Evolutionary conservation across 2,888 invertebrate genomes (phyloP), one percentile per base, ranked within the genome.

Genomic region (Abrostola triplasia): DNA sequence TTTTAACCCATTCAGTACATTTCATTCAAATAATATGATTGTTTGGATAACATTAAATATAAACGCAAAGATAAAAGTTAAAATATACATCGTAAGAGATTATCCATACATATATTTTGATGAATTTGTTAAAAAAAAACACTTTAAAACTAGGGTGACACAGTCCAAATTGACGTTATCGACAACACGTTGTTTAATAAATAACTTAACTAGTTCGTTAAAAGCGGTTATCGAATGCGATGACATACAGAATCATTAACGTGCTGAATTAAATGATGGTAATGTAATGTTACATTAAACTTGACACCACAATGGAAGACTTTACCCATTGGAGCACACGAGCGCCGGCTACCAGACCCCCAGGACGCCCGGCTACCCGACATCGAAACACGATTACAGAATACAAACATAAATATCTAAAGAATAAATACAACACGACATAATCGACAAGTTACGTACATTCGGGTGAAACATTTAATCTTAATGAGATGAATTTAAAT

Each of bases 261-360:
- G 59, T 62, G 58, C 71, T 64, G 37, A 62, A 59, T 58, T 54
- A 61, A 35, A 57, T 51, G 51, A 50, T 42, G 13, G 38, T 44
- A 62, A 69, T 64, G 66, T 64, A 66, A 42, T 12, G 53, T 61
- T 64, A 70, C 64, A 74, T 73, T 73, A 61, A 48, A 61, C 76
- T 86, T 84, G 85, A 84, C 86, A 87, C 84, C 70, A 83, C 84
- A 84, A 87, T 88, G 92, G 91, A 92, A 92, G 92, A 92, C 91
- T 78, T 80, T 69, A 73, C 54, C 79, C 76, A 77, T 81, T 76
- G 73, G 67, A 64, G 63, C 58, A 52, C 51, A 59, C 42, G 40
- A 40, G 37, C 41, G 7, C 42, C 51, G 42, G 36, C 58, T 58
- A 59, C 50, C 12, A 37, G 54, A 63, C 54, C 49, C 44, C 56